Conservation (phyloP, 2,888 invertebrate genomes). For the Drosophila neotestacea region DNA sequence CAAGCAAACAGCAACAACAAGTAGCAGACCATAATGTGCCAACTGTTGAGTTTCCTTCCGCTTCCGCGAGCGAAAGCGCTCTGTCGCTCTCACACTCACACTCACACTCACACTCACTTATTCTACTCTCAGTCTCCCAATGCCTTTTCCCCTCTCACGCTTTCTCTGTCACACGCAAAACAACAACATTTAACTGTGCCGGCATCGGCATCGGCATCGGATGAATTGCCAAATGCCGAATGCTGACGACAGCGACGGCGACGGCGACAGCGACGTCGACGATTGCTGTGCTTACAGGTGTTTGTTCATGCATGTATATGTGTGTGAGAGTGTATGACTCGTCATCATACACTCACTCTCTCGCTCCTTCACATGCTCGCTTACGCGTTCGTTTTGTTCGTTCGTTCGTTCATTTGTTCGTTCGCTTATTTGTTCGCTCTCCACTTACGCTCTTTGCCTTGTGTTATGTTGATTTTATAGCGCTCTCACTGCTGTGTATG, state of each 20-base stretch:
- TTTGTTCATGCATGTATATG: conserved; percentile 42
- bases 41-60: conserved; percentile 83
- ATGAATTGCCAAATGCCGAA: conserved; percentile 7
- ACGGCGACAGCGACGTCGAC: neutral
- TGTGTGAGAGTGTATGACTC: conserved; percentile 1
- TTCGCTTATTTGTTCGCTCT: conserved; percentile 8
- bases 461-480: conserved; percentile 26
- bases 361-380: conserved; percentile 7
- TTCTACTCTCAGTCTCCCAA: conserved; percentile 1
- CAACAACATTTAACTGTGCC: conserved; percentile 32
- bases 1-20: conserved; percentile 43
- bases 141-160: neutral
- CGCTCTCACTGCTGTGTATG: conserved; percentile 11
- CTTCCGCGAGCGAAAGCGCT: conserved; percentile 48
- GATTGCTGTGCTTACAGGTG: conserved; percentile 70
- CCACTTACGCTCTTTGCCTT: conserved; percentile 25
- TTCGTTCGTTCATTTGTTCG: conserved; percentile 8
- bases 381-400: conserved; percentile 3
- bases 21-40: conserved; percentile 70
- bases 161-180: conserved; percentile 9
- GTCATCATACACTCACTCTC: conserved; percentile 7
- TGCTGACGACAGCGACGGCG: conserved; percentile 20
- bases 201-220: conserved; percentile 34
- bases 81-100: conserved; percentile 21
- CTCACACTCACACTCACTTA: conserved; percentile 16